Evolutionary conservation across 2,888 invertebrate genomes (phyloP).

Genomic region (Oxyteleia sp.): DNA sequence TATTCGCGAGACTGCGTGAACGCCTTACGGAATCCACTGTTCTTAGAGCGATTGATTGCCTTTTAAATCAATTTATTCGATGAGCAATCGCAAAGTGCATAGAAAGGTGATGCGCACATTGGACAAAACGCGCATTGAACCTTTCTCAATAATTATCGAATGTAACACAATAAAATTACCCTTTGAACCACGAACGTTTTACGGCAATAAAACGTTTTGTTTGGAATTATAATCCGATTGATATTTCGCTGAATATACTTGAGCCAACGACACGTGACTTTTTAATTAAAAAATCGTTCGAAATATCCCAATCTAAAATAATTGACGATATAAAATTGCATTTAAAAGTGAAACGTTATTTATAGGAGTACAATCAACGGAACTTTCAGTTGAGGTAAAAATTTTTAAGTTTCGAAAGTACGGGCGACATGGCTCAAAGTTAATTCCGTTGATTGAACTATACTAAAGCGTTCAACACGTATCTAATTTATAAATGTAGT

Average conservation of each 20-base stretch:
- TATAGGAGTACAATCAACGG: no score
- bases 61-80: constrained; percentile 15
- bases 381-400: no score
- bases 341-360: no score
- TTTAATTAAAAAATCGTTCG: no score
- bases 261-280: no score
- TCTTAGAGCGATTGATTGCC: constrained; percentile 18
- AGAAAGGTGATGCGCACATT: constrained; percentile 4
- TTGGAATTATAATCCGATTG: background rate
- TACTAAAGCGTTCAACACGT: no score
- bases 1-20: constrained; percentile 6
- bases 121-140: background rate
- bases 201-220: background rate
- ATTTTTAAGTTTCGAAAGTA: no score
- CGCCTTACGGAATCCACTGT: background rate
- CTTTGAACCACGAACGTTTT: background rate
- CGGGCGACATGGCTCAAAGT: no score
- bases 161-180: constrained; percentile 3
- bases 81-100: constrained; percentile 12
- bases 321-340: no score
- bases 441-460: no score
- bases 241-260: background rate
- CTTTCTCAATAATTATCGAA: constrained; percentile 11
- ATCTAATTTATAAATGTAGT: no score
- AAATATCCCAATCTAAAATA: background rate